phyloP scores from a whole-genome alignment of 2,888 invertebrate species.

The Charanyca ferruginea region DNA sequence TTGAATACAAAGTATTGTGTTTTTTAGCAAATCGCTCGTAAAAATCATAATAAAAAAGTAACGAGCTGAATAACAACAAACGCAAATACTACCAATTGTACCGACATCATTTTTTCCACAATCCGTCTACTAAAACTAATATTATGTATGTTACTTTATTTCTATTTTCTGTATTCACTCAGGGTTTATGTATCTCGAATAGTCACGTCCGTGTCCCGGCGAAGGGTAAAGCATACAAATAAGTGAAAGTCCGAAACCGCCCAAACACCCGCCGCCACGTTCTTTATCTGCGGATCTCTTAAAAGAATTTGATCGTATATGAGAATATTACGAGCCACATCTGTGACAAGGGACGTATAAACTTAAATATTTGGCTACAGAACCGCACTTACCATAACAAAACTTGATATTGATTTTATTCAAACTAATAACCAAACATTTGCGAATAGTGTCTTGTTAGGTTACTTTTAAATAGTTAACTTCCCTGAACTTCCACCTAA shows the following conservation, averaged over 20 bases:
- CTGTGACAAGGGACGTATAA: slow-evolving; percentile 90
- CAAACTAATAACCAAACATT: slow-evolving; percentile 25
- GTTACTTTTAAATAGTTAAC: slow-evolving; percentile 5
- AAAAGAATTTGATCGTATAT: slow-evolving; percentile 90
- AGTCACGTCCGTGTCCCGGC: slow-evolving; percentile 89
- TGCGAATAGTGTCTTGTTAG: slow-evolving; percentile 10
- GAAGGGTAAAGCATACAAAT: slow-evolving; percentile 90
- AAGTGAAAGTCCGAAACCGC: slow-evolving; percentile 89
- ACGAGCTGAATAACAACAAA: slow-evolving; percentile 70
- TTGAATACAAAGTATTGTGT: slow-evolving; percentile 2
- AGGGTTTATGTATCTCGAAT: slow-evolving; percentile 91
- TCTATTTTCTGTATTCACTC: slow-evolving; percentile 91
- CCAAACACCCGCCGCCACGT: slow-evolving; percentile 88
- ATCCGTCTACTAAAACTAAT: slow-evolving; percentile 88
- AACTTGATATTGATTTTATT: slow-evolving; percentile 63
- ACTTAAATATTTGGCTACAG: slow-evolving; percentile 83
- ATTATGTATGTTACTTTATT: slow-evolving; percentile 91
- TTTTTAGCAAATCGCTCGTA: slow-evolving; percentile 46
- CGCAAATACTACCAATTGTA: slow-evolving; percentile 68
- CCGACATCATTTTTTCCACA: slow-evolving; percentile 78
- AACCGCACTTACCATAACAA: slow-evolving; percentile 66
- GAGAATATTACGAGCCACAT: slow-evolving; percentile 90
- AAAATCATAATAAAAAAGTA: slow-evolving; percentile 59
- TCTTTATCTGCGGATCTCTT: slow-evolving; percentile 90
- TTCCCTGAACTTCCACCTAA: slow-evolving; percentile 11